phyloP scores from a whole-genome alignment of 2,113 vertebrate species.

The Pomatorhinus ruficollis region DNA sequence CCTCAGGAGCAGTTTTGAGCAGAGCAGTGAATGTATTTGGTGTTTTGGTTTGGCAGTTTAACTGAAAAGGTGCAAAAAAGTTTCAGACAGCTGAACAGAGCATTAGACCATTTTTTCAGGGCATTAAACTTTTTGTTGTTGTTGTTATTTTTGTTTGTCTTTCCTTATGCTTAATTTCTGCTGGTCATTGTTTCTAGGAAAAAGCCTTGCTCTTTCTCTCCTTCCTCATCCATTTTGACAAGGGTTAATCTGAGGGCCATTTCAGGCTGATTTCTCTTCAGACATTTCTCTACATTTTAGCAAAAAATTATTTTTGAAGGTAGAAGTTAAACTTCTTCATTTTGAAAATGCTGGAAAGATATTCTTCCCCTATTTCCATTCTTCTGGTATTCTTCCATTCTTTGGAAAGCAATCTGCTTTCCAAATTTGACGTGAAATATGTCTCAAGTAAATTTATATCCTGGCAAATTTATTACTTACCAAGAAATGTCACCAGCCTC shows the following conservation, averaged over 20 bases:
- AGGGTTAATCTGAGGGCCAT: not conserved
- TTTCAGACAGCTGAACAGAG: not conserved
- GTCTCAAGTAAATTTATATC: not conserved
- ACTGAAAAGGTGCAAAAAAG: not conserved
- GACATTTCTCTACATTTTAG: not conserved
- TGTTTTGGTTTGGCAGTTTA: not conserved
- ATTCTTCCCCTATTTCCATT: not conserved
- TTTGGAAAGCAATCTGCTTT: not conserved
- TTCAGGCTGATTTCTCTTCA: not conserved
- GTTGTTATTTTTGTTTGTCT: not conserved
- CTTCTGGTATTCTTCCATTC: not conserved
- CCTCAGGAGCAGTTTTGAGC: not conserved
- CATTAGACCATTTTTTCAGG: not conserved
- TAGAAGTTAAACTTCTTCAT: not conserved
- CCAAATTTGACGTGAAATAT: not conserved
- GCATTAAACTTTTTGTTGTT: not conserved
- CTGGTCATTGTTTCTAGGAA: not conserved
- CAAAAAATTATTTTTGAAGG: not conserved
- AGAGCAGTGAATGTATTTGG: not conserved
- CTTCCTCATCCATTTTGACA: not conserved
- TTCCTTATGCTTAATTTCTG: not conserved
- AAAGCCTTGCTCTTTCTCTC: not conserved
- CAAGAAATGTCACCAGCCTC: constrained; percentile 5
- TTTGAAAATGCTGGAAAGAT: not conserved
- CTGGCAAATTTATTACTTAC: not conserved